These are phyloP conservation scores for Itoplectis maculator DNA, from an alignment of 2,888 invertebrate species.

Conservation along the genomic window DNA sequence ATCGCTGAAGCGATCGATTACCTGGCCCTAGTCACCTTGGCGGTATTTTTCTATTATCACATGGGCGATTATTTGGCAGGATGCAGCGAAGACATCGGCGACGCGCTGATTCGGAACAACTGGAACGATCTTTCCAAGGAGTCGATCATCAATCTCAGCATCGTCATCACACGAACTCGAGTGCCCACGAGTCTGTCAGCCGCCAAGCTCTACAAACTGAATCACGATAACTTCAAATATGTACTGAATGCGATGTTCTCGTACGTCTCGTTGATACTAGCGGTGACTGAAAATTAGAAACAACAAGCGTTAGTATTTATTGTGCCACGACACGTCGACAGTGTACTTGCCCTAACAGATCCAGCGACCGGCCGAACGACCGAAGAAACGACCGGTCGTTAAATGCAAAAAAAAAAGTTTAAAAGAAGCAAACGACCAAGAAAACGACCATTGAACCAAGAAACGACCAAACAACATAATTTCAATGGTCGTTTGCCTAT, in stretches of 20 bases:
- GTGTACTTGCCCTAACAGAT: not conserved
- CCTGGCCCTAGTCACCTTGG: not conserved
- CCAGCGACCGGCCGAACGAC: no score
- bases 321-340: no score
- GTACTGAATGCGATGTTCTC: not conserved
- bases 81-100: not conserved
- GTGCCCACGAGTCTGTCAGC: not conserved
- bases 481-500: no score
- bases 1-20: not conserved
- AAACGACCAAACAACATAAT: no score
- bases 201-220: not conserved
- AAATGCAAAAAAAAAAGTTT: not conserved
- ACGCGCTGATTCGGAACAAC: not conserved
- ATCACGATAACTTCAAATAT: not conserved
- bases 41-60: not conserved
- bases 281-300: no score
- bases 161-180: not conserved
- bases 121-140: slow-evolving; percentile 4
- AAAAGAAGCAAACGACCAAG: no score
- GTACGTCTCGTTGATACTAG: not conserved
- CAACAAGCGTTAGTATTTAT: no score
- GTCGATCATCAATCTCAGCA: not conserved
- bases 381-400: no score
- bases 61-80: not conserved
- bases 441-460: no score